Base-by-base conservation (phyloP, 1,140 invertebrate species). In the Matsumurasca onukii region DNA sequence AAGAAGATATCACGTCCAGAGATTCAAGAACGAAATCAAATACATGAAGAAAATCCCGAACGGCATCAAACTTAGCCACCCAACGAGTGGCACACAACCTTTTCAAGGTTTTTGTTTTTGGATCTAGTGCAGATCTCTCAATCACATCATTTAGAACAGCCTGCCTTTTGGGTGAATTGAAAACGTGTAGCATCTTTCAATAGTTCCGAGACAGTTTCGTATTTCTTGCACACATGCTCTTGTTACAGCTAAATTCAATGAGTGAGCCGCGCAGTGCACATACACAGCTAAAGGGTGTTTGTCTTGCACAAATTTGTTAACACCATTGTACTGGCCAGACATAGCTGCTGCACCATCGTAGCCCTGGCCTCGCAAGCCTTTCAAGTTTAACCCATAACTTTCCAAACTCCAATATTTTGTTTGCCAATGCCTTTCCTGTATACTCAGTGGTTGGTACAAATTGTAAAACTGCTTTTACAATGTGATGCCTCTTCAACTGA, bases 261-360 rank as follows among this genome's bases (percentile, higher is more conserved):
- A 39, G 27, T 75, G 75, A 20, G 66, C 64, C 70, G 69, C 68
- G 72, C 71, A 76, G 49, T 75, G 73, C 15, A 72, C 69, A 63
- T 74, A 76, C 25, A 71, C 15, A 31, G 71, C 75, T 39, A 30
- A 24, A 39, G 71, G 71, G 66, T 74, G 64, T 55, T 73, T 70
- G 24, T 70, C 52, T 48, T 51, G 51, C 17, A 76, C 70, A 59
- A 30, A 49, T 48, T 70, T 49, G 39, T 76, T 69, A 20, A 75
- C 74, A 67, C 73, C 73, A 65, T 70, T 71, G 24, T 72, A 65
- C 65, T 71, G 69, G 15, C 75, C 75, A 74, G 30, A 67, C 69
- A 77, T 75, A 20, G 67, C 67, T 71, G 69, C 29, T 52, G 69
- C 73, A 17, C 72, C 72, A 70, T 76, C 75, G 71, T 76, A 76